Conservation (phyloP, 1,140 invertebrate species). For the Whitmania pigra region DNA sequence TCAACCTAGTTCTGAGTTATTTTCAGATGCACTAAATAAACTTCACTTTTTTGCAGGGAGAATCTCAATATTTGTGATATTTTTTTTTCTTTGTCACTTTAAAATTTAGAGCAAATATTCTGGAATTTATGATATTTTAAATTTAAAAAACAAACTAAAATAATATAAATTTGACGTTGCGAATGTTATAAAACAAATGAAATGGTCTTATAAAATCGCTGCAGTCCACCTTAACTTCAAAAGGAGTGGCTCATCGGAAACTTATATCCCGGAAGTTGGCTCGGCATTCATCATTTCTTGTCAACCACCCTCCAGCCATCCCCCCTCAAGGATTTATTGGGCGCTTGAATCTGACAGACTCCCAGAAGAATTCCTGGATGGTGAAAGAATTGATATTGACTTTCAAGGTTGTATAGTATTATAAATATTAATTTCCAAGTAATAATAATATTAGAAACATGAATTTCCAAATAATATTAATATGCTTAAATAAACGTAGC, state of each 20-base stretch:
- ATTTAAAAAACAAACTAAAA: too few relatives aligned
- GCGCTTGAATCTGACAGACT: background rate
- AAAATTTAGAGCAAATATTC: too few relatives aligned
- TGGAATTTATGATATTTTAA: too few relatives aligned
- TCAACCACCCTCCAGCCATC: background rate
- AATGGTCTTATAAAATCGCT: background rate
- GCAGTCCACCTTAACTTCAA: background rate
- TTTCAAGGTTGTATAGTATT: slow-evolving; percentile 5
- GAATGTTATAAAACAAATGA: background rate
- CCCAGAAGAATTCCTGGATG: background rate
- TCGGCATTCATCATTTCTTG: background rate
- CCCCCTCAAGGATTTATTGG: background rate
- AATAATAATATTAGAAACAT: too few relatives aligned
- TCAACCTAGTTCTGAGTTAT: too few relatives aligned
- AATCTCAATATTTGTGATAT: too few relatives aligned
- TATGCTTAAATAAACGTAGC: background rate
- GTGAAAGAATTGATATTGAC: background rate
- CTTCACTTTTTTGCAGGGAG: too few relatives aligned
- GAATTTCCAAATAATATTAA: background rate
- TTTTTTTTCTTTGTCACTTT: too few relatives aligned
- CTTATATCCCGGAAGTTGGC: background rate
- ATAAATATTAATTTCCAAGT: background rate
- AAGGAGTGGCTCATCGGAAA: background rate
- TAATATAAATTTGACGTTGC: too few relatives aligned
- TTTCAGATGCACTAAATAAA: too few relatives aligned